Evolutionary conservation across 2,797 vertebrate genomes (phyloP), one percentile per base, ranked within the genome.

Genomic region (Spinus pinus): DNA sequence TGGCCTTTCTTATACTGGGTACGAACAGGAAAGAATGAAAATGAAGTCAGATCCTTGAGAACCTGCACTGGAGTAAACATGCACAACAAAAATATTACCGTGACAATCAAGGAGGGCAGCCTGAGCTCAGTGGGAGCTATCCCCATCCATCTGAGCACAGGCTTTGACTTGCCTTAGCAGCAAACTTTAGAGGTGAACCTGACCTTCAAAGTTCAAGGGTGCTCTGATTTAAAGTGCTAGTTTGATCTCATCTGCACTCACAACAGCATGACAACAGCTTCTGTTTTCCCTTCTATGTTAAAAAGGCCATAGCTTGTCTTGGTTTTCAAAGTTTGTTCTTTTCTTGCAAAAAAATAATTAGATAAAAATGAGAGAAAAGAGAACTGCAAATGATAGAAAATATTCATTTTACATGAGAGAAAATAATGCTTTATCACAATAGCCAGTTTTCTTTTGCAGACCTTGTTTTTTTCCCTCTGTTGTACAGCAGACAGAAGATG

Each of bases 121-220:
- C 90, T 94, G 94, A 95, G 53, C 95, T 90, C 96, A 90, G 94
- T 73, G 74, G 91, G 96, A 96, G 93, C 71, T 69, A 95, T 92
- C 92, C 90, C 82, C 81, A 95, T 88, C 88, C 70, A 77, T 93
- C 94, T 80, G 90, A 97, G 83, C 91, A 91, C 85, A 88, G 82
- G 74, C 93, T 96, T 96, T 96, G 86, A 94, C 89, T 96, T 12
- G 70, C 49, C 87, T 93, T 35, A 81, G 64, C 67, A 84, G 85
- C 60, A 91, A 94, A 93, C 74, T 90, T 94, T 71, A 93, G 90
- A 90, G 2, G 17, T 84, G 86, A 94, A 86, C 71, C 53, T 84
- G 95, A 97, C 93, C 94, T 94, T 88, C 83, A 75, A 88, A 95
- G 95, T 96, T 96, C 91, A 94, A 93, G 95, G 82, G 80, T 77